These are phyloP conservation scores for Notarius lentiginosus DNA, from an alignment of 2,113 vertebrate species.

Conservation along the genomic window DNA sequence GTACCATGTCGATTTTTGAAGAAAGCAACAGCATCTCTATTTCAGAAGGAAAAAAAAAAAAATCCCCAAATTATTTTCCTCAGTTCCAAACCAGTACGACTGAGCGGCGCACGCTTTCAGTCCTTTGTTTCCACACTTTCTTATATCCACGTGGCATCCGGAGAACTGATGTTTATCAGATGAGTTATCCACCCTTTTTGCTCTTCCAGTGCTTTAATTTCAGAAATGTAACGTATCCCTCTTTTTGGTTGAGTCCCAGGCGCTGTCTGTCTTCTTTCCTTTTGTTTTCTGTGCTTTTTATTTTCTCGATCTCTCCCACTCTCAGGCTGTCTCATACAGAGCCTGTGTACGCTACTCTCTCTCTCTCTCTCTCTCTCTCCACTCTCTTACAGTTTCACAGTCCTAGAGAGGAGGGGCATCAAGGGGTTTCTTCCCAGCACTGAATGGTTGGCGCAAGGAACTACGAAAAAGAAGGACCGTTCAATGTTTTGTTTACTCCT, in stretches of 20 bases:
- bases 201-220: constrained; percentile 22
- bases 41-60: neutral
- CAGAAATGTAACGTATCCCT: neutral
- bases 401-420: constrained; percentile 38
- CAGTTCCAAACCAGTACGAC: neutral
- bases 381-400: constrained; percentile 52
- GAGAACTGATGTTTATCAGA: constrained; percentile 1
- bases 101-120: neutral
- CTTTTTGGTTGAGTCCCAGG: constrained; percentile 4
- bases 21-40: neutral
- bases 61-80: neutral
- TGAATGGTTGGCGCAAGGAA: constrained; percentile 56
- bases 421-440: constrained; percentile 45
- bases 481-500: constrained; percentile 25
- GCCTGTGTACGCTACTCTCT: constrained; percentile 10
- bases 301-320: constrained; percentile 20
- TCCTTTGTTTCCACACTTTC: constrained; percentile 15
- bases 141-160: constrained; percentile 47
- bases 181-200: neutral
- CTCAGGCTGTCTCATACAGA: constrained; percentile 21
- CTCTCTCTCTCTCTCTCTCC: constrained; percentile 37
- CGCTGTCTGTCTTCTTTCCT: neutral
- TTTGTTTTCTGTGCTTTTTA: constrained; percentile 1
- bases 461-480: constrained; percentile 55
- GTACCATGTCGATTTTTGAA: neutral